Evolutionary conservation across 2,113 vertebrate genomes (phyloP).

Genomic region (Arizona elegans): DNA sequence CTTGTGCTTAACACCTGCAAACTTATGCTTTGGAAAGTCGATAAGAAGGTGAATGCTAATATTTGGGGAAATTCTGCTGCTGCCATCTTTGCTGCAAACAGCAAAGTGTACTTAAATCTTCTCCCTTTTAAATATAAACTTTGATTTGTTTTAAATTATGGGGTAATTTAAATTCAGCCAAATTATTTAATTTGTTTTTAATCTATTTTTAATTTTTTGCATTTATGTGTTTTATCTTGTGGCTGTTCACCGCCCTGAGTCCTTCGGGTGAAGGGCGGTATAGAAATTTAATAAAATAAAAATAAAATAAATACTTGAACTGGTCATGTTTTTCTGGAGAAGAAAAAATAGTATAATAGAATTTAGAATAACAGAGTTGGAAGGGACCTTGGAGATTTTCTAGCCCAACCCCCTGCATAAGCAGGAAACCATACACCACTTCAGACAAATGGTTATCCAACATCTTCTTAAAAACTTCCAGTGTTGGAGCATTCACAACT

Average conservation of each 20-base stretch:
- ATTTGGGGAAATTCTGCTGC: neutral
- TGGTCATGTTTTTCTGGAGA: neutral
- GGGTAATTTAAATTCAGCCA: too few species aligned
- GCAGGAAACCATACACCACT: neutral
- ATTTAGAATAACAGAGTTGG: neutral
- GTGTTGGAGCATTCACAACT: too few species aligned
- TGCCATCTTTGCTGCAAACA: neutral
- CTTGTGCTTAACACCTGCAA: neutral
- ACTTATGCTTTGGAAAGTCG: neutral
- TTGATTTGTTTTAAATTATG: too few species aligned
- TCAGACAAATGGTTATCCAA: neutral
- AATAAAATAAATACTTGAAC: too few species aligned
- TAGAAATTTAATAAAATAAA: too few species aligned
- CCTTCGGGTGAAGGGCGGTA: too few species aligned
- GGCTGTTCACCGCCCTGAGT: too few species aligned
- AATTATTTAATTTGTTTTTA: too few species aligned
- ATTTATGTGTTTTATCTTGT: too few species aligned
- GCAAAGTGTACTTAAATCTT: neutral
- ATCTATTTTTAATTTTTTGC: too few species aligned
- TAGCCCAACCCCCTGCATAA: neutral
- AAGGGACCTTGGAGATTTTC: neutral
- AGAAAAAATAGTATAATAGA: neutral
- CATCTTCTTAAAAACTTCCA: neutral
- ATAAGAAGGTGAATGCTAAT: neutral
- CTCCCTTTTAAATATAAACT: too few species aligned